Evolutionary conservation across 2,113 vertebrate genomes (phyloP).

Genomic region (Campylorhamphus procurvoides): DNA sequence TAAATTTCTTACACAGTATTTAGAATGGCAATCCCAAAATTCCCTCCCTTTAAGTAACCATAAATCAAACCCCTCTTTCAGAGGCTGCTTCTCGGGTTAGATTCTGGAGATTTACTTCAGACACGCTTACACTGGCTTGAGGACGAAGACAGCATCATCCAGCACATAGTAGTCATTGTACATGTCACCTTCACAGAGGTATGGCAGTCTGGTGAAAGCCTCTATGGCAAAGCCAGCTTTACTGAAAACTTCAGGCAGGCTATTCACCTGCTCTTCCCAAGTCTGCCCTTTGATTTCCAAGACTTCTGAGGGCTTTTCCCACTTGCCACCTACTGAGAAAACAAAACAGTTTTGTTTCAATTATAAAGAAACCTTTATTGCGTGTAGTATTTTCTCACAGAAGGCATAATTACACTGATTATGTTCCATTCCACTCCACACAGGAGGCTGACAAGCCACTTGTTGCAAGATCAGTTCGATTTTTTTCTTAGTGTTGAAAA

Average conservation of each 20-base stretch:
- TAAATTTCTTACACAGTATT: slow-evolving; percentile 73
- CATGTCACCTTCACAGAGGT: slow-evolving; percentile 98
- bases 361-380: neutral
- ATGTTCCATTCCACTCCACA: neutral
- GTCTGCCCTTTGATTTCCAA: slow-evolving; percentile 87
- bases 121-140: slow-evolving; percentile 78
- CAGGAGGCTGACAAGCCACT: neutral
- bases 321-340: slow-evolving; percentile 90
- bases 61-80: slow-evolving; percentile 43
- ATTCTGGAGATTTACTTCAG: slow-evolving; percentile 33
- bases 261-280: slow-evolving; percentile 96
- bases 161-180: slow-evolving; percentile 96
- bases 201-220: slow-evolving; percentile 92
- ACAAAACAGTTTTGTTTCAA: slow-evolving; percentile 27
- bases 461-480: neutral
- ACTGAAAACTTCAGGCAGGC: slow-evolving; percentile 86
- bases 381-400: neutral
- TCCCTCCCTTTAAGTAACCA: slow-evolving; percentile 52
- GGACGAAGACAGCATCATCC: slow-evolving; percentile 94
- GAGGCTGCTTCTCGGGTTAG: slow-evolving; percentile 42
- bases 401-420: neutral
- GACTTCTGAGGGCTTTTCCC: slow-evolving; percentile 91
- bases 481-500: neutral
- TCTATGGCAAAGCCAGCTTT: slow-evolving; percentile 90
- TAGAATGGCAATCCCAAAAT: slow-evolving; percentile 53